Base-by-base conservation (phyloP, 92 coral and sea anemone genomes). In the Epizoanthus illoricatus region DNA sequence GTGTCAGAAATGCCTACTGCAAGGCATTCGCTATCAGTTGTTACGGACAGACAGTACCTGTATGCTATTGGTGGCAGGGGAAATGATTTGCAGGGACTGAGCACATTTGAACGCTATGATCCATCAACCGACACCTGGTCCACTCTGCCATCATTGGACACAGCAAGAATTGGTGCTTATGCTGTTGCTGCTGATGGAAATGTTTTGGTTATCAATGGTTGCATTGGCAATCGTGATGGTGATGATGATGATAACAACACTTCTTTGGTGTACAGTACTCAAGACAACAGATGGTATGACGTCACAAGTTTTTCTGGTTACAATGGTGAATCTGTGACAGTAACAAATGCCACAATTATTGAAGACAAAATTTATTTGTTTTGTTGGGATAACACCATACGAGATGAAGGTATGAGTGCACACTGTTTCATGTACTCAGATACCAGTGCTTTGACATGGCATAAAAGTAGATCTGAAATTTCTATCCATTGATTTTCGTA, bases 361-460 rank as follows among this genome's bases (percentile, higher is more conserved):
- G 73, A 23, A 42, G 73, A 69, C 55, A 47, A 69, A 36, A 40
- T 69, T 15, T 69, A 69, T 21, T 69, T 69, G 23, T 69, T 41
- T 69, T 69, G 73, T 4, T 12, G 36, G 4, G 18, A n/a, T 36
- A 33, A 69, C 2, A n/a, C 73, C 15, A 28, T 28, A 2, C 36
- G 2, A 1, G 36, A 0, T 28, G 36, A 28, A 28, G 36, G 36
- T 28, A 28, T 28, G 36, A 28, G 36, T 1, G 2, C 36, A 28
- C 36, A 28, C 36, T 28, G 2, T 28, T 1, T 28, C 36, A 28
- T 28, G 36, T 28, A 28, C 36, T 28, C 36, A 0, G 36, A 28
- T 28, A 28, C 36, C 36, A 28, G 2, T 28, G 36, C 36, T 28
- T 28, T 28, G 36, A 28, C 2, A 28, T 28, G 36, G 36, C 36